These are phyloP conservation scores for Anguilla obscura DNA, from an alignment of 2,797 vertebrate species.

Conservation along the genomic window DNA sequence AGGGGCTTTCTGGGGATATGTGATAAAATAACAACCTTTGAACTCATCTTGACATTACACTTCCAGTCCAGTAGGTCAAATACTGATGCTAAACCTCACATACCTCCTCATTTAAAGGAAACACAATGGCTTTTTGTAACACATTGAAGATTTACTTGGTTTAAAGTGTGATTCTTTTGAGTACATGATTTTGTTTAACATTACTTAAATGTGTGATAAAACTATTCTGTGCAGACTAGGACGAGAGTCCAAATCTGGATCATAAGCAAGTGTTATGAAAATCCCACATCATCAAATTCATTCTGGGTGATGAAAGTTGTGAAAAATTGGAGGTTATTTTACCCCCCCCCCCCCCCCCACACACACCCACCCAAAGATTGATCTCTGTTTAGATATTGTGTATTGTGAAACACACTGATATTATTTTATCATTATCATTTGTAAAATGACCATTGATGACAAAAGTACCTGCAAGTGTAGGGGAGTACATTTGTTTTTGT, in stretches of 20 bases:
- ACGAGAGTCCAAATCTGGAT: background rate
- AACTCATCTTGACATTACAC: slow-evolving; percentile 65
- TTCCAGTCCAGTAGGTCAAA: background rate
- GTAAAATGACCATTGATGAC: background rate
- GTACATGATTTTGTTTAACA: background rate
- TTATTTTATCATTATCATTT: background rate
- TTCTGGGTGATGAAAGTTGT: background rate
- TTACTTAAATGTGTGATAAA: background rate
- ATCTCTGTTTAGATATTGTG: background rate
- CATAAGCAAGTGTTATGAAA: background rate
- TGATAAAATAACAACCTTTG: slow-evolving; percentile 74
- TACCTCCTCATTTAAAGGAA: background rate
- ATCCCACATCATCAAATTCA: background rate
- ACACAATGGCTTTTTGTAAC: background rate
- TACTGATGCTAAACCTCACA: background rate
- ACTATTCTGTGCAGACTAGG: background rate
- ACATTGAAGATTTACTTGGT: background rate
- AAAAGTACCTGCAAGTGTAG: background rate
- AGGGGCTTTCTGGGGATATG: slow-evolving; percentile 71
- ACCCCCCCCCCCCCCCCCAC: too few species aligned
- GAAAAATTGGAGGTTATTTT: background rate
- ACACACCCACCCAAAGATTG: too few species aligned
- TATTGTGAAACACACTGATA: background rate
- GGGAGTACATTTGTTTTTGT: too few species aligned
- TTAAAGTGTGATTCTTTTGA: background rate